Evolutionary conservation across 2,113 vertebrate genomes (phyloP).

Genomic region (Poeciliopsis retropinna): DNA sequence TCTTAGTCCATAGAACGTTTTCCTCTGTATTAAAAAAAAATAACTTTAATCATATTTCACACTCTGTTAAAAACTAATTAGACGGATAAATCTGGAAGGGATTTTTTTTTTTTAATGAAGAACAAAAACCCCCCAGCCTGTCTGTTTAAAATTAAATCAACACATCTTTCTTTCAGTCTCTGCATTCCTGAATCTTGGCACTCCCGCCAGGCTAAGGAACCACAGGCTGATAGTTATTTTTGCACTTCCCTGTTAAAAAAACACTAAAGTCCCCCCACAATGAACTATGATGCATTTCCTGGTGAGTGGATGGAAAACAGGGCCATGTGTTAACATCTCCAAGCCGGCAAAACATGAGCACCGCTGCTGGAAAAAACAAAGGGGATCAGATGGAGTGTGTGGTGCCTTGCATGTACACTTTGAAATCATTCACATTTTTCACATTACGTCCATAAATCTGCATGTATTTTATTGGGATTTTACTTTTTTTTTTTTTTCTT

Average conservation of each 20-base stretch:
- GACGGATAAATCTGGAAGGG: not conserved
- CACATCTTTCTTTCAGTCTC: constrained; percentile 39
- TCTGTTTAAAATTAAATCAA: constrained; percentile 40
- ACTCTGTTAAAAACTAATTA: not conserved
- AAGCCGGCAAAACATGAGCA: constrained; percentile 84
- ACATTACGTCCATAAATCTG: not conserved
- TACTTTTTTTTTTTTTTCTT: not conserved
- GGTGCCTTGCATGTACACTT: not conserved
- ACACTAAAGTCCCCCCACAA: constrained; percentile 85
- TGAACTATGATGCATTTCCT: constrained; percentile 98
- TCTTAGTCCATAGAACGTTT: not conserved
- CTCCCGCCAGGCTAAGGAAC: constrained; percentile 58
- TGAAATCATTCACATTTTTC: constrained; percentile 6
- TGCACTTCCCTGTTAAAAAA: constrained; percentile 95
- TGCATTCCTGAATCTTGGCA: constrained; percentile 52
- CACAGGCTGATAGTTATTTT: constrained; percentile 89
- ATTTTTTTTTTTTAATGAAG: not conserved
- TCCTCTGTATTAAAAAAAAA: not conserved
- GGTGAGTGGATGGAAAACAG: constrained; percentile 92
- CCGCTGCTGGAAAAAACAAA: constrained; percentile 53
- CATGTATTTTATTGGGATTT: not conserved
- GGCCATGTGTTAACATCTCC: constrained; percentile 92
- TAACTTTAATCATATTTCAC: not conserved
- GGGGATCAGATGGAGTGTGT: constrained; percentile 12
- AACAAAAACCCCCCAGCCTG: constrained; percentile 17